These are phyloP conservation scores for Pecten maximus DNA, from an alignment of 2,888 invertebrate species.

Conservation along the genomic window DNA sequence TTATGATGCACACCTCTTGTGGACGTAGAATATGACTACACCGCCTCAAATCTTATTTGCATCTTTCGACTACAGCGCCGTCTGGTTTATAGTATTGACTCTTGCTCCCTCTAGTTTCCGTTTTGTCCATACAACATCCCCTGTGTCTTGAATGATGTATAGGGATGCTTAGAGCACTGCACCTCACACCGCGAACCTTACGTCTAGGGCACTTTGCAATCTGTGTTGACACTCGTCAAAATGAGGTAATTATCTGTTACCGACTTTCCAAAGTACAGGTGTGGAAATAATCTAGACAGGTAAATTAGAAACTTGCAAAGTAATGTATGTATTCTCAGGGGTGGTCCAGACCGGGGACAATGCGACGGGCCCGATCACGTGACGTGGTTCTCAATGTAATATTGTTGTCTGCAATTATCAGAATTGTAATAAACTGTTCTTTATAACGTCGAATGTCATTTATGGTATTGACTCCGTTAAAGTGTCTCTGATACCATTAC, in stretches of 20 bases:
- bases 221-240: constrained; percentile 29
- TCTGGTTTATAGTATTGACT: neutral
- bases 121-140: neutral
- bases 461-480: neutral
- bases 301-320: neutral
- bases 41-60: too few relatives aligned
- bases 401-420: neutral
- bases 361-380: neutral
- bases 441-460: neutral
- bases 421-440: neutral
- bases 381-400: neutral
- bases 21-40: too few relatives aligned
- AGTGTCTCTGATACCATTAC: neutral
- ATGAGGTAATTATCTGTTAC: constrained; percentile 19
- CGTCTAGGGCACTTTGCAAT: neutral
- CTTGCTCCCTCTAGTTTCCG: neutral
- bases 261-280: constrained; percentile 25
- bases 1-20: too few relatives aligned
- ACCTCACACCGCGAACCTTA: neutral
- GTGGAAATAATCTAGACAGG: neutral
- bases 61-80: too few relatives aligned
- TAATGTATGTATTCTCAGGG: constrained; percentile 13
- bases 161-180: neutral
- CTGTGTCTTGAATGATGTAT: neutral
- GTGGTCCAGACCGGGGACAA: neutral